Evolutionary conservation across 2,797 vertebrate species (phyloP), one percentile per base, ranked within the genome.

Genomic region (Thunnus albacares): DNA sequence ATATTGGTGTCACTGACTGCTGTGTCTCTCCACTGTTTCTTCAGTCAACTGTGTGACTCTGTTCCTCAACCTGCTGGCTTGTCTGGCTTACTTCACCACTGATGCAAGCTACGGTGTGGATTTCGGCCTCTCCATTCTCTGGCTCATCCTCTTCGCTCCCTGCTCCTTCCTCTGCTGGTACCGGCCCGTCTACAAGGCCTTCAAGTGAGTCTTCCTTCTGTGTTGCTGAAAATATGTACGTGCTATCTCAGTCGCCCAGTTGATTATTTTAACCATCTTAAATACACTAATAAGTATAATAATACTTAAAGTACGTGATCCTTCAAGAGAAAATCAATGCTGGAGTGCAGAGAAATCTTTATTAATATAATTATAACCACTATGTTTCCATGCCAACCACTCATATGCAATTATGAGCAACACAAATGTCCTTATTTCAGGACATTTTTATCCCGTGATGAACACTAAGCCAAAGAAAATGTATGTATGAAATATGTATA

Each of bases 131-230:
- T 96, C 98, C 0, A 98, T 99, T 81, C 93, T 99, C 62, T 99
- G 98, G 98, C 91, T 99, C 84, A 71, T 99, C 87, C 91, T 99
- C 79, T 99, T 99, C 87, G 89, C 96, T 1, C 98, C 98, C 45
- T 99, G 98, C 93, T 98, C 98, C 87, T 99, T 99, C 93, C 84
- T 99, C 77, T 99, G 98, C 93, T 99, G 98, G 98, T 99, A 97
- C 93, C 95, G 98, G 80, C 98, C 98, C 0, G 91, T 98, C 90
- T 99, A 99, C 94, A 99, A 99, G 93, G 98, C 98, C 84, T 99
- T 99, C 93, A 97, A 91, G 98, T 97, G 88, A 97, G 97, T 94
- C 30, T 30, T 0, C 33, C 20, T 2, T 24, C 20, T 13, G 47
- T 18, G 47, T 18, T 18, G 17, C 47, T 52, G 26, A 0, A 35